Evolutionary conservation across 2,888 invertebrate genomes (phyloP), one percentile per base, ranked within the genome.

Genomic region (Agrochola macilenta): DNA sequence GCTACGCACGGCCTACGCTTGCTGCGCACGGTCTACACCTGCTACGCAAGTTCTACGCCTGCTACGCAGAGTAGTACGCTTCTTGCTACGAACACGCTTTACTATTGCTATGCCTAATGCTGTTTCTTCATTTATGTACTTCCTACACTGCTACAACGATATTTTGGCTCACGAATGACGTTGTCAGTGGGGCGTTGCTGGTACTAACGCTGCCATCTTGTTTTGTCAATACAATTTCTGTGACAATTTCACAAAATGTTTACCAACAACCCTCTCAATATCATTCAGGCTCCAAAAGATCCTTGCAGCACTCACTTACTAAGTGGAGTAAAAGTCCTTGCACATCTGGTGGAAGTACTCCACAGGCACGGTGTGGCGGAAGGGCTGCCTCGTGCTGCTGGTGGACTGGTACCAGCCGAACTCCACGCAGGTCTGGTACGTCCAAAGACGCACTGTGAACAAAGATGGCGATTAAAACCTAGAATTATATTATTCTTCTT

Each of bases 371-470:
- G 93, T 90, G 68, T 91, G 93, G 23, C 97, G 97, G 95, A 98
- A 98, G 0, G 98, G 98, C 81, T 98, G 97, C 0, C 94, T 90
- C 0, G 88, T 69, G 20, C 97, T 97, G 80, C 95, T 97, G 0
- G 98, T 98, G 5, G 98, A 97, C 95, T 98, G 98, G 94, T 97
- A 98, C 97, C 98, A 99, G 74, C 98, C 99, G 93, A 97, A 99
- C 95, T 99, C 98, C 71, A 98, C 98, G 93, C 99, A 99, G 0
- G 98, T 98, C 94, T 99, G 99, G 93, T 98, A 98, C 3, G 97
- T 97, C 98, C 99, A 99, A 66, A 98, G 97, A 0, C 98, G 97
- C 92, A 97, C 98, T 98, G 93, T 4, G 90, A 83, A 54, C 23
- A n/a, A 60, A 43, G 4, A 72, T 52, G 9, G 9, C 5, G 3